Evolutionary conservation across 2,113 vertebrate genomes (phyloP).

Genomic region (Dissostichus mawsoni): DNA sequence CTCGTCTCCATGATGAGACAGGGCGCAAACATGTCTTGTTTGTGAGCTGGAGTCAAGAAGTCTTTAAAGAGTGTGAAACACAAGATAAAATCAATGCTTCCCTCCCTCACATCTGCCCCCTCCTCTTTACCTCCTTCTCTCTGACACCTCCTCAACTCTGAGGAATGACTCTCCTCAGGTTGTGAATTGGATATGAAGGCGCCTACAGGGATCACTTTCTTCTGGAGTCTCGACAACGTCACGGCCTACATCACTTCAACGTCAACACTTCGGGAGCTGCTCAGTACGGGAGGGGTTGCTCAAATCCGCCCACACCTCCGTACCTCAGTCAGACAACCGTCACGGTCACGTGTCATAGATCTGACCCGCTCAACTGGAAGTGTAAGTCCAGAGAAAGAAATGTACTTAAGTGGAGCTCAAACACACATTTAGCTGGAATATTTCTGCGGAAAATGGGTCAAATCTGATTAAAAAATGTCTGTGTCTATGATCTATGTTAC

Average conservation of each 20-base stretch:
- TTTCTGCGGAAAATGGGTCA: background rate
- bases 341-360: background rate
- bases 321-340: background rate
- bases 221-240: constrained; percentile 29
- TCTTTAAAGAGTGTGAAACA: constrained; percentile 58
- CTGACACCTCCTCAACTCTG: constrained; percentile 16
- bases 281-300: background rate
- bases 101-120: constrained; percentile 20
- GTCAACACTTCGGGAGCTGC: constrained; percentile 42
- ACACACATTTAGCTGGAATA: background rate
- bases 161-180: constrained; percentile 8
- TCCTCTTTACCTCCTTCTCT: background rate
- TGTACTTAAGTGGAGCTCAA: background rate
- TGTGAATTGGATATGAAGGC: constrained; percentile 39
- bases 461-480: background rate
- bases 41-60: constrained; percentile 43
- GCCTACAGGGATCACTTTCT: background rate
- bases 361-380: background rate
- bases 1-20: constrained; percentile 1
- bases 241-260: constrained; percentile 5
- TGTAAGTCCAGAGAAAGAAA: background rate
- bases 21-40: constrained; percentile 28
- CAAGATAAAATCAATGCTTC: constrained; percentile 51
- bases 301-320: constrained; percentile 8
- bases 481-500: background rate